A percentile compares a stretch with the other conserved stretches of the same genome.
phyloP scores from a whole-genome alignment of 1,140 invertebrate species.

The Teleopsis dalmanni region DNA sequence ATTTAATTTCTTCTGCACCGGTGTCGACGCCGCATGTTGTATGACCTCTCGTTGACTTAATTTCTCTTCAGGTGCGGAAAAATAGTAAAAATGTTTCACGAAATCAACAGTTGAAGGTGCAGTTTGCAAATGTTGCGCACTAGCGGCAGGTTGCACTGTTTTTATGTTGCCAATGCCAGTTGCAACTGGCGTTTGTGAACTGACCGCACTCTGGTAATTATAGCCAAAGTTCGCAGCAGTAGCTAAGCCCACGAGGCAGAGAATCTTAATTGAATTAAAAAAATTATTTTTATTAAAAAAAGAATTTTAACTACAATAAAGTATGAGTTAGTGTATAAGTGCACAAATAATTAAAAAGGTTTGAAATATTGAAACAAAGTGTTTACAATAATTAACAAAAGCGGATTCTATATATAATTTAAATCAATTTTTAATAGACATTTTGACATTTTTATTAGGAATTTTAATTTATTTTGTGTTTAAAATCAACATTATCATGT shows the following conservation, averaged over 20 bases:
- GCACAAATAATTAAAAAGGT: too few relatives aligned
- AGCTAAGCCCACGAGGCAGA: not conserved
- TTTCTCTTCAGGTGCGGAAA: slow-evolving; percentile 62
- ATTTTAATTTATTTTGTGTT: too few relatives aligned
- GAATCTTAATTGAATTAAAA: too few relatives aligned
- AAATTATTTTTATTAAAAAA: too few relatives aligned
- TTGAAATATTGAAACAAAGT: too few relatives aligned
- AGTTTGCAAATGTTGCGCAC: not conserved
- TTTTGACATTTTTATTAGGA: too few relatives aligned
- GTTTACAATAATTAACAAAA: too few relatives aligned
- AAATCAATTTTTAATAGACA: too few relatives aligned
- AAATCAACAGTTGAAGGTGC: not conserved
- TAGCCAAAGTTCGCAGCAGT: not conserved
- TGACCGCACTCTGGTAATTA: not conserved
- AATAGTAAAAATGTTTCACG: slow-evolving; percentile 62
- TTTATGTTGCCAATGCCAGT: not conserved
- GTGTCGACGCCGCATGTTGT: slow-evolving; percentile 39
- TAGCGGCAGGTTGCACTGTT: slow-evolving; percentile 1
- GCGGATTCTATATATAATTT: too few relatives aligned
- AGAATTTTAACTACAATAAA: too few relatives aligned
- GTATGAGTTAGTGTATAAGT: too few relatives aligned
- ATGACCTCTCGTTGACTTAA: slow-evolving; percentile 45
- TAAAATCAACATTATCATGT: too few relatives aligned
- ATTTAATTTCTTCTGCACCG: slow-evolving; percentile 64
- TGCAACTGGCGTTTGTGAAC: not conserved